Evolutionary conservation across 2,888 invertebrate species (phyloP), one percentile per base, ranked within the genome.

Genomic region (Priapulus caudatus): DNA sequence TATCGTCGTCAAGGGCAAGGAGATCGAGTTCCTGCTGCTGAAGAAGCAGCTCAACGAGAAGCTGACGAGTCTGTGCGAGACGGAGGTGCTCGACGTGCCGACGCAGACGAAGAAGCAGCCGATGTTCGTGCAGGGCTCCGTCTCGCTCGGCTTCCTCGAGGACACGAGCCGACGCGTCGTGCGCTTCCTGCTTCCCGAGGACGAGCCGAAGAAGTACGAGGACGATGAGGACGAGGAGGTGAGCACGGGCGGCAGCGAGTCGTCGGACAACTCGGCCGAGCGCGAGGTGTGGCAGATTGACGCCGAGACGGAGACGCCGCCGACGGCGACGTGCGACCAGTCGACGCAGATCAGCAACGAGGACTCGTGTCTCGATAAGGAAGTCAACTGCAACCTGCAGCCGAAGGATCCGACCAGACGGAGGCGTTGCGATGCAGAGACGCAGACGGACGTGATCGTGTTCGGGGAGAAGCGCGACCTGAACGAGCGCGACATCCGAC

Each of bases 1-100:
- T 50, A 63, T 68, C 22, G 64, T 69, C 21, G 59, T 68, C 58
- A 64, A 65, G 51, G 67, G 67, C 51, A 64, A 64, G 52, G 65
- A 65, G 15, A 64, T 70, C 16, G 70, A 70, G 57, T 64, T 70
- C 57, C 58, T 70, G 23, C 60, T 70, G 2, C 54, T 70, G 5
- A 67, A 69, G 57, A 65, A 65, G 47, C 65, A 69, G 52, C 61
- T 70, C 19, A 62, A 68, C 55, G 61, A 61, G 20, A 69, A 69
- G 52, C 60, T 70, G 48, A 60, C 60, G 19, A 56, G 61, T 2
- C 56, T 70, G 4, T 54, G 67, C 16, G 61, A 67, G 21, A 57
- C 61, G 2, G 45, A 54, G 2, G 51, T 65, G 4, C 64, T 63
- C 1, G 43, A 51, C 2, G 54, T 63, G 4, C 67, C 67, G 0